Percentiles rank a stretch among this genome's conserved stretches.
Evolutionary conservation across 1,140 invertebrate genomes (phyloP).

Genomic region (Lordiphosa stackelbergi): DNA sequence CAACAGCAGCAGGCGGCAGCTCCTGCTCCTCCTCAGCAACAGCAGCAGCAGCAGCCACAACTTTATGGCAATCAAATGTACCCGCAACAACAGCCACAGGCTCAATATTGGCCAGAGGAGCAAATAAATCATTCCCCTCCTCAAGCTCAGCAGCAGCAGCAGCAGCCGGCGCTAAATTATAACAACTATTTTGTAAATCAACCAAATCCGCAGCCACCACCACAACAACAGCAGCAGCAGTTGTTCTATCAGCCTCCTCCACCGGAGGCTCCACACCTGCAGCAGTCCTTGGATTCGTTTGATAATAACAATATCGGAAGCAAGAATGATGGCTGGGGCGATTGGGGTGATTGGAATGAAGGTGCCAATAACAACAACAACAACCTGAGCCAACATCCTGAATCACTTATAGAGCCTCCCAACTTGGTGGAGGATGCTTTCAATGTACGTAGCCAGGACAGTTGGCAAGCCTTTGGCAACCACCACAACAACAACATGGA

Average conservation of each 20-base stretch:
- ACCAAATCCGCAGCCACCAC: slow-evolving; percentile 17
- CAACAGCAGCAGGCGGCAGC: slow-evolving; percentile 19
- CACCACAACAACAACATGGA: slow-evolving; percentile 20
- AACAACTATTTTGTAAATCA: slow-evolving; percentile 43
- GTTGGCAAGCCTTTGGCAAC: slow-evolving; percentile 72
- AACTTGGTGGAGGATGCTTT: slow-evolving; percentile 73
- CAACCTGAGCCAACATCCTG: slow-evolving; percentile 13
- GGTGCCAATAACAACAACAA: slow-evolving; percentile 27
- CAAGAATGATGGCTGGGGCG: slow-evolving; percentile 70
- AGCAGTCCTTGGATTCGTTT: slow-evolving; percentile 35
- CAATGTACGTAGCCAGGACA: slow-evolving; percentile 62
- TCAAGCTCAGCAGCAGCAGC: slow-evolving; percentile 12
- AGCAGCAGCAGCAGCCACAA: slow-evolving; percentile 25
- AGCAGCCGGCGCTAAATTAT: slow-evolving; percentile 27
- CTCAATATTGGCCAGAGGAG: slow-evolving; percentile 45
- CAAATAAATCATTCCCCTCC: slow-evolving; percentile 14
- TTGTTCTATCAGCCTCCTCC: slow-evolving; percentile 14
- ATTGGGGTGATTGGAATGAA: slow-evolving; percentile 76
- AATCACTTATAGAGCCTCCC: slow-evolving; percentile 14
- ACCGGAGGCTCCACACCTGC: neutral
- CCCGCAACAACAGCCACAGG: slow-evolving; percentile 37
- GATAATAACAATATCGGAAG: slow-evolving; percentile 46
- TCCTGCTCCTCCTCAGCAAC: slow-evolving; percentile 7
- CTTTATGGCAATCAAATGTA: slow-evolving; percentile 63
- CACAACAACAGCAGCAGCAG: slow-evolving; percentile 8